These are phyloP conservation scores for Timema podura DNA, from an alignment of 2,888 invertebrate species.

Conservation along the genomic window DNA sequence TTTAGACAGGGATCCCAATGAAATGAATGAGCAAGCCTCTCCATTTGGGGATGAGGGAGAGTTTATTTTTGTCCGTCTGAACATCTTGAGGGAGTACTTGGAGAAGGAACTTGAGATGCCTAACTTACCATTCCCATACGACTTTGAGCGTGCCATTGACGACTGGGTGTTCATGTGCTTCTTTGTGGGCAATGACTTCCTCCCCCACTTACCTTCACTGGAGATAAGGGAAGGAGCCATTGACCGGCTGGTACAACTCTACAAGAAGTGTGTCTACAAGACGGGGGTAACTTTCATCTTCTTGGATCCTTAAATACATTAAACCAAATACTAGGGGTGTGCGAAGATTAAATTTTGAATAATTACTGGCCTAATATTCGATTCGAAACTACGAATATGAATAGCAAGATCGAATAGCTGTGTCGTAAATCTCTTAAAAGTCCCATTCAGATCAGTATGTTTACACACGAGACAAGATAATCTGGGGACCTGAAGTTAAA, in stretches of 20 bases:
- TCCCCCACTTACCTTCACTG: slow-evolving; percentile 95
- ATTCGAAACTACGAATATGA: too few relatives aligned
- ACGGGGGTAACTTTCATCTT: slow-evolving; percentile 66
- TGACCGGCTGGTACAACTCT: slow-evolving; percentile 85
- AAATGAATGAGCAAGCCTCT: slow-evolving; percentile 54
- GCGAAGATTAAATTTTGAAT: too few relatives aligned
- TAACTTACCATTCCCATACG: slow-evolving; percentile 87
- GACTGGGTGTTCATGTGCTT: slow-evolving; percentile 99
- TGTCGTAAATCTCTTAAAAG: too few relatives aligned
- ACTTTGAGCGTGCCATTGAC: slow-evolving; percentile 92
- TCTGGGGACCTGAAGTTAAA: too few relatives aligned
- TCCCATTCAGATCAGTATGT: too few relatives aligned
- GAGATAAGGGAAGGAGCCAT: slow-evolving; percentile 98
- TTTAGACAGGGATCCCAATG: slow-evolving; percentile 54
- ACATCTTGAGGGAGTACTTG: slow-evolving; percentile 89
- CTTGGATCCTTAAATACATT: too few relatives aligned
- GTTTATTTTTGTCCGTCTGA: slow-evolving; percentile 91
- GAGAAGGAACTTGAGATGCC: slow-evolving; percentile 86
- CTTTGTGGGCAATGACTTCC: slow-evolving; percentile 98
- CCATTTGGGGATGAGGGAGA: slow-evolving; percentile 70
- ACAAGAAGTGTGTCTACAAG: slow-evolving; percentile 91
- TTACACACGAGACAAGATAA: too few relatives aligned
- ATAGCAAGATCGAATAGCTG: too few relatives aligned
- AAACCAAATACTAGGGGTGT: too few relatives aligned
- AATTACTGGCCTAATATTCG: too few relatives aligned